Percentiles rank a stretch among this genome's conserved stretches.
Evolutionary conservation across 2,888 invertebrate genomes (phyloP).

Genomic region (Leptothorax acervorum): DNA sequence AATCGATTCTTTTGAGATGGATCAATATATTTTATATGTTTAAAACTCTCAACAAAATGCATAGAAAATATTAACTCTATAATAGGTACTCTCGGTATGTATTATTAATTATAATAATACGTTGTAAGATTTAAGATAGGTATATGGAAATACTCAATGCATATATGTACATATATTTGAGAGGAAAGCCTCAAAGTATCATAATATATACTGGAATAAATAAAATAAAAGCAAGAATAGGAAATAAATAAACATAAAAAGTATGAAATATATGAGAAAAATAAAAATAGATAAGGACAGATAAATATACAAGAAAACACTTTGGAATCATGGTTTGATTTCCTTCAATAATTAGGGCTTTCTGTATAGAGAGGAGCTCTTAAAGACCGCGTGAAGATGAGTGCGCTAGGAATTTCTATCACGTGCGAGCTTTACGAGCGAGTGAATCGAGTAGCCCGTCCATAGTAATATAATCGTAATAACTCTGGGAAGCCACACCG

Average conservation of each 20-base stretch:
- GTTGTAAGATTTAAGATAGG: too few relatives aligned
- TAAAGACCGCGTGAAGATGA: background rate
- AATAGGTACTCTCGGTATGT: background rate
- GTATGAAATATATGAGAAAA: background rate
- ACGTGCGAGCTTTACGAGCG: slow-evolving; percentile 16
- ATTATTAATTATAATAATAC: too few relatives aligned
- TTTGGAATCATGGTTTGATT: background rate
- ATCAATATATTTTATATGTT: background rate
- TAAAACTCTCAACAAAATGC: background rate
- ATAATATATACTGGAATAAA: too few relatives aligned
- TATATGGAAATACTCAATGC: too few relatives aligned
- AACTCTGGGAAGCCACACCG: slow-evolving; percentile 1
- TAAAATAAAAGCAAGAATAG: too few relatives aligned
- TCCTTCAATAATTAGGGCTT: background rate
- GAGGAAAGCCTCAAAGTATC: too few relatives aligned
- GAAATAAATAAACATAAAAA: background rate
- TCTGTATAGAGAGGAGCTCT: background rate
- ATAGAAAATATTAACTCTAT: background rate
- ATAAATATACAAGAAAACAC: background rate
- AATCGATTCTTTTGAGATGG: slow-evolving; percentile 1
- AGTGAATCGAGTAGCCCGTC: background rate
- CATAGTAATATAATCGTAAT: slow-evolving; percentile 16
- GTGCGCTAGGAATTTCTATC: slow-evolving; percentile 8
- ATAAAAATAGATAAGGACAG: background rate
- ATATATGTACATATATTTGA: too few relatives aligned